Conservation (phyloP, 2,797 vertebrate species). For the Carduelis carduelis region DNA sequence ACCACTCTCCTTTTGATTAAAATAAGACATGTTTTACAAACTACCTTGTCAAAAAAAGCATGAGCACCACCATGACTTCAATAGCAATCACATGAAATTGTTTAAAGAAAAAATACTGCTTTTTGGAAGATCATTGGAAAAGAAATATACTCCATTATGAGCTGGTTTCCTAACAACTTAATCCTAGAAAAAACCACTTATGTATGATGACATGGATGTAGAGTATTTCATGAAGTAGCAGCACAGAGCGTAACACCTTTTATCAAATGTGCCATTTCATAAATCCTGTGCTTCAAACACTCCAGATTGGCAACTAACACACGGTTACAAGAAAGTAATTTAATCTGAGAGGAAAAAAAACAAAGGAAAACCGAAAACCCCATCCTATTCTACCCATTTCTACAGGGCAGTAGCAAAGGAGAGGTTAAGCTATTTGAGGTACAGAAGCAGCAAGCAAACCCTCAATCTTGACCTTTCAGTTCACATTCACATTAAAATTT, state of each 20-base stretch:
- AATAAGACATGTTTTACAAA: neutral
- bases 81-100: neutral
- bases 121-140: neutral
- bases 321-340: neutral
- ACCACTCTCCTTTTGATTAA: neutral
- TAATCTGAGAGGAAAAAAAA: neutral
- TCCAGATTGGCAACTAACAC: neutral
- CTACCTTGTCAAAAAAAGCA: neutral
- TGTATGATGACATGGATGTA: neutral
- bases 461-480: neutral
- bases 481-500: neutral
- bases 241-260: neutral
- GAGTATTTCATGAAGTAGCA: neutral
- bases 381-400: neutral
- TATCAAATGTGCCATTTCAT: neutral
- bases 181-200: neutral
- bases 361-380: neutral
- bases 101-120: neutral
- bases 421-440: neutral
- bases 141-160: neutral
- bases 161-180: neutral
- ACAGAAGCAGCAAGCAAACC: neutral
- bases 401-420: neutral
- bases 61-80: neutral
- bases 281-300: neutral